These are phyloP conservation scores for Mola mola DNA, from an alignment of 2,113 vertebrate species.

Conservation along the genomic window DNA sequence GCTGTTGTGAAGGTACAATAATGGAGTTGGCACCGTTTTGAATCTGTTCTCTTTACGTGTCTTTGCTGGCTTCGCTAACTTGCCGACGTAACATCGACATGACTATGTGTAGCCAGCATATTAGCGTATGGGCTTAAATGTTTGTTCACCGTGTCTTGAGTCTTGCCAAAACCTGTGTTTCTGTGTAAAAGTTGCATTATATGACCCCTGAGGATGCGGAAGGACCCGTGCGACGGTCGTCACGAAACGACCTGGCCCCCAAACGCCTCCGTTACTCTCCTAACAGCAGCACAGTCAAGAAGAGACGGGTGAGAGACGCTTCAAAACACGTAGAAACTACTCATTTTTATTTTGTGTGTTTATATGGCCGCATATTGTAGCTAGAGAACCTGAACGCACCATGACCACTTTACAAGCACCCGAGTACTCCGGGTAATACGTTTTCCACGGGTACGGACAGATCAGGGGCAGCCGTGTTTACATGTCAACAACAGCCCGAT, in stretches of 20 bases:
- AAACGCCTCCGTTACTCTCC: conserved; percentile 51
- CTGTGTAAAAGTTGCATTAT: conserved; percentile 22
- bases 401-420: not conserved
- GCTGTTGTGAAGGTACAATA: conserved; percentile 3
- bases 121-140: no score
- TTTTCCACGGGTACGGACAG: no score
- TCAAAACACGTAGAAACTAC: accelerated
- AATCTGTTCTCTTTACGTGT: no score
- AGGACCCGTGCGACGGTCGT: conserved; percentile 6
- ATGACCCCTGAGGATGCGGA: conserved; percentile 1
- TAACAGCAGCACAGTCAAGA: not conserved
- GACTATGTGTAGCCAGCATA: no score
- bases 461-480: no score
- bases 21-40: no score
- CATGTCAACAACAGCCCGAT: no score
- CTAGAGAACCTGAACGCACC: conserved; percentile 13
- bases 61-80: no score
- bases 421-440: no score
- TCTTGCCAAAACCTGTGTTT: not conserved
- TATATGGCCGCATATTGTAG: not conserved
- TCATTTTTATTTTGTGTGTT: no score
- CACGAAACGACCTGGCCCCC: conserved; percentile 3
- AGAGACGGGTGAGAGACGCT: conserved; percentile 28
- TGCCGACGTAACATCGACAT: no score
- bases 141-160: not conserved